phyloP scores from a whole-genome alignment of 2,113 vertebrate genomes.

The Empidonax traillii region DNA sequence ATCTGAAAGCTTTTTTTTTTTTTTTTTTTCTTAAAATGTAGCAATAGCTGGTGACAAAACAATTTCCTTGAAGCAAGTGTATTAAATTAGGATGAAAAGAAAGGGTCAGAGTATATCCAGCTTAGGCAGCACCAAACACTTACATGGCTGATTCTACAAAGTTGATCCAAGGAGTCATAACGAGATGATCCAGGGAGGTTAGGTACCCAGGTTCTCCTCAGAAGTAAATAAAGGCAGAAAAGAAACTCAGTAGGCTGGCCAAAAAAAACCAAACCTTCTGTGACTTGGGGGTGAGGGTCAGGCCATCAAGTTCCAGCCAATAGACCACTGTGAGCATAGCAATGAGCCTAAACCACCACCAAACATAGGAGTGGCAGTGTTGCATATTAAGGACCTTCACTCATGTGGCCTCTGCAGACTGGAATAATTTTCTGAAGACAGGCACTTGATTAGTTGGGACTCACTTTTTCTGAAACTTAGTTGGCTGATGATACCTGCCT shows the following conservation, averaged over 20 bases:
- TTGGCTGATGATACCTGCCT: background rate
- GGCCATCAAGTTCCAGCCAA: background rate
- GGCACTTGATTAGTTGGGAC: background rate
- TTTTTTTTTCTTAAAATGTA: background rate
- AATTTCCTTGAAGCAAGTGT: background rate
- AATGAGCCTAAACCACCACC: background rate
- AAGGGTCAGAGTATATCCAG: background rate
- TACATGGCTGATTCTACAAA: background rate
- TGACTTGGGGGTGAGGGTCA: background rate
- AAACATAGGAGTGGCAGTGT: background rate
- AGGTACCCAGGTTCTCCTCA: background rate
- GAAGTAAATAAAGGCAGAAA: background rate
- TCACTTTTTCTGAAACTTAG: background rate
- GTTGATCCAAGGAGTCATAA: background rate
- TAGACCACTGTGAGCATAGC: background rate
- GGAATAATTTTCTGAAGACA: background rate
- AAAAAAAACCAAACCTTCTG: background rate
- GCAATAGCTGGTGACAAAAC: background rate
- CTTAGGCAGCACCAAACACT: background rate
- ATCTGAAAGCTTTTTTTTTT: background rate
- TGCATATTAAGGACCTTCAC: background rate
- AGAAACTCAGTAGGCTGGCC: background rate
- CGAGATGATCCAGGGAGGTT: background rate
- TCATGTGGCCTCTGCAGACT: background rate
- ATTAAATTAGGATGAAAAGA: background rate